Evolutionary conservation across 2,888 invertebrate genomes (phyloP), one percentile per base, ranked within the genome.

Genomic region (Eristalis intricaria): DNA sequence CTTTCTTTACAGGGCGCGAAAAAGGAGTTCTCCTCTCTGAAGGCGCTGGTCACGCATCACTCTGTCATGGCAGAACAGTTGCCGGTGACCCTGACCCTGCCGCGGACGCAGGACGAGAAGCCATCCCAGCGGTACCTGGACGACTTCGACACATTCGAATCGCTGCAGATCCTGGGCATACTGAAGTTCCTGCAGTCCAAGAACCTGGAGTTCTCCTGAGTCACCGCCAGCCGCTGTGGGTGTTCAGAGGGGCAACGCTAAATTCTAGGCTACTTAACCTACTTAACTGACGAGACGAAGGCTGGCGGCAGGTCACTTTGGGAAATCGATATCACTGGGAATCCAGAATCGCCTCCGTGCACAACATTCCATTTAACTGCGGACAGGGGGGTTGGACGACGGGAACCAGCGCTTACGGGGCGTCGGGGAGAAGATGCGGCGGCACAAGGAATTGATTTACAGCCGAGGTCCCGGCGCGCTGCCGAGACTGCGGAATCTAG

Each of bases 31-130:
- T 95, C 96, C 69, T 97, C 97, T 69, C 94, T 99, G 89, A 96
- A 96, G 35, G 97, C 98, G 19, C 95, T 99, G 90, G 98, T 99
- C 93, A 98, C 98, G 70, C 99, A 99, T 94, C 98, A 99, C 94
- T 98, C 98, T 89, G 98, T 99, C 90, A 98, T 99, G 98, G 97
- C 97, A 73, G 99, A 99, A 94, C 95, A 99, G 91, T 95, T 99
- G 91, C 99, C 99, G 3, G 97, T 98, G 92, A 97, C 98, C 40
- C 94, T 99, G 90, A 96, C 96, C 1, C 94, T 97, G 89, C 96
- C 96, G 90, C 94, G 96, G 79, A 96, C 91, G 40, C 75, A 81
- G 29, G 89, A 90, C 40, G 88, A 88, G n/a, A 87, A 89, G 29
- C 89, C 88, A 61, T 89, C 89, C 15, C 79, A 88, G 29, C 88